Conservation (phyloP, 2,113 vertebrate species). For the Crocuta crocuta region DNA sequence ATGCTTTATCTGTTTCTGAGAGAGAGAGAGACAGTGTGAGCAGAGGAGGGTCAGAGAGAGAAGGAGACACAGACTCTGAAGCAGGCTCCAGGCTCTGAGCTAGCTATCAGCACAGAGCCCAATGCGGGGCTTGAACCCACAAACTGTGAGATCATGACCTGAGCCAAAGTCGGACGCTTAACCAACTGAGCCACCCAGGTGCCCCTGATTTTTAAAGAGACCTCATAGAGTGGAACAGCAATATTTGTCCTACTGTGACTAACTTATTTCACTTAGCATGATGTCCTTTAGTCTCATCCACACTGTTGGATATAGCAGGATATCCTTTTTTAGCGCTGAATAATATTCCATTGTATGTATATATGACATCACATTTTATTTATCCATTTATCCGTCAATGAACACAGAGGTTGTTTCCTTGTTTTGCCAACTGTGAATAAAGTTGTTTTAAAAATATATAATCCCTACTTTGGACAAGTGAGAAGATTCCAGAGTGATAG, state of each 20-base stretch:
- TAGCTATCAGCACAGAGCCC: no score
- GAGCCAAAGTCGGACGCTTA: no score
- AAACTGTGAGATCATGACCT: no score
- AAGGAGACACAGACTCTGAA: no score
- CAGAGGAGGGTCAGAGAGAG: no score
- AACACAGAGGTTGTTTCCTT: neutral
- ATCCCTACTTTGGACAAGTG: neutral
- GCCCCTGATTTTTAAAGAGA: neutral
- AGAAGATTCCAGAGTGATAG: neutral
- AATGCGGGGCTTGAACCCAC: no score
- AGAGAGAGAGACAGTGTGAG: no score
- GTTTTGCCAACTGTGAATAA: neutral
- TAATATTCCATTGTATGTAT: neutral
- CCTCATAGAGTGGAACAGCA: neutral
- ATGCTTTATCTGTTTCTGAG: no score
- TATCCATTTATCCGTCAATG: neutral
- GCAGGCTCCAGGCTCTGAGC: no score
- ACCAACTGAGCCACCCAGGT: no score
- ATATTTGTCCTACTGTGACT: neutral
- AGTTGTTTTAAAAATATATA: neutral
- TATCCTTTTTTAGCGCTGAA: neutral
- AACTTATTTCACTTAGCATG: neutral
- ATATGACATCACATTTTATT: neutral
- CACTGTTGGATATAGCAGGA: neutral
- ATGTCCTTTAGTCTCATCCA: neutral